Percentiles rank a stretch among this genome's conserved stretches.
These are phyloP conservation scores for Meteorus cinctellus DNA, from an alignment of 2,888 invertebrate species.

Conservation along the genomic window DNA sequence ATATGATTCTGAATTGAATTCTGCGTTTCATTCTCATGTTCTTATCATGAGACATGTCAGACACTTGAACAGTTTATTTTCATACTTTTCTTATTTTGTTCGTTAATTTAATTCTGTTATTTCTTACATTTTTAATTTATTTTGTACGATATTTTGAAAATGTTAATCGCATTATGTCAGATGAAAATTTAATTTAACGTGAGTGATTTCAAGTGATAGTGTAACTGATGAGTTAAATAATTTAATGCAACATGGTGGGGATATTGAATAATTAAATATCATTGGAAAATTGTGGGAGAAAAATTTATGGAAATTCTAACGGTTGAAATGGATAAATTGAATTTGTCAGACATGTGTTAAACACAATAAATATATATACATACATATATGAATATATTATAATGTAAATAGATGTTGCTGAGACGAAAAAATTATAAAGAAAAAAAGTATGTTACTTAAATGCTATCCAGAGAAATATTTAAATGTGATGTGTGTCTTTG, in stretches of 20 bases:
- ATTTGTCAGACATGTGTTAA: not conserved
- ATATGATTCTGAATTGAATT: not conserved
- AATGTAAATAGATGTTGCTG: conserved; percentile 3
- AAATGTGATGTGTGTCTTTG: not conserved
- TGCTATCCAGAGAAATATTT: not conserved
- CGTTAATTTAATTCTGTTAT: not conserved
- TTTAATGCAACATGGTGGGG: not conserved
- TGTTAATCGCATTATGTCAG: not conserved
- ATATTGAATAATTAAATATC: not conserved
- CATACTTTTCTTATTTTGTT: not conserved
- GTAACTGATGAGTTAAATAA: not conserved
- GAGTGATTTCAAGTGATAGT: conserved; percentile 1
- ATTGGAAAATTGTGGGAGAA: not conserved
- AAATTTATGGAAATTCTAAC: not conserved
- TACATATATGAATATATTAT: not conserved
- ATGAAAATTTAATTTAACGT: not conserved
- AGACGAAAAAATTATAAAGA: not conserved
- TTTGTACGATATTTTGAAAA: not conserved
- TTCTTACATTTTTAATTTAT: not conserved
- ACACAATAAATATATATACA: not conserved
- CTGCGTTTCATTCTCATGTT: not conserved
- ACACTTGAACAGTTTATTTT: not conserved
- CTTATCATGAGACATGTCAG: not conserved
- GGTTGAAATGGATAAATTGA: not conserved
- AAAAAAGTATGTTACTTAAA: not conserved